Conservation (phyloP, 2,888 invertebrate genomes). For the Yponomeuta sedellus region DNA sequence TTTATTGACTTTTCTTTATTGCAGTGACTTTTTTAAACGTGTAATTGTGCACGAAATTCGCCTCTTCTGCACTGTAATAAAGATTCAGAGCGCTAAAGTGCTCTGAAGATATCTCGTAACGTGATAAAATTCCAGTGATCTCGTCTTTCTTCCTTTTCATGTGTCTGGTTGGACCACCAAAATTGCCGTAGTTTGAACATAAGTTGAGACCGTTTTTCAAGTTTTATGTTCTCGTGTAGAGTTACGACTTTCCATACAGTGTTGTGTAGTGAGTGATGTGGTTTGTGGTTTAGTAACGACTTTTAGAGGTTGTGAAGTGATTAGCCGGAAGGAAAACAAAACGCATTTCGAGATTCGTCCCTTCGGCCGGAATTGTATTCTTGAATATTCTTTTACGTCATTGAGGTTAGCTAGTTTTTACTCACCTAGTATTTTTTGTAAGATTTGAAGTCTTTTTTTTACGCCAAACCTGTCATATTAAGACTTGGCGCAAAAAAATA, state of each 20-base stretch:
- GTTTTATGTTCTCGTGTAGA: neutral
- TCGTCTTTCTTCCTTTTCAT: neutral
- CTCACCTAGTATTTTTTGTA: no score
- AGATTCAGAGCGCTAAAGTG: neutral
- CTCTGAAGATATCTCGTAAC: neutral
- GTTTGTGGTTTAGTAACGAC: neutral
- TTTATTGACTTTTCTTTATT: conserved; percentile 7
- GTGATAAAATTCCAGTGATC: neutral
- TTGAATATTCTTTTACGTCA: no score
- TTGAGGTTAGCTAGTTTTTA: no score
- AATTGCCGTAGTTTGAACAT: neutral
- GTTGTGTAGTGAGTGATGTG: neutral
- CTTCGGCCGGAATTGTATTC: no score
- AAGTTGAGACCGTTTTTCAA: neutral
- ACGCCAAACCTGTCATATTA: no score
- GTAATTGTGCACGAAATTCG: neutral
- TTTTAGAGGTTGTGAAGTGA: neutral
- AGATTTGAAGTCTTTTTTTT: no score
- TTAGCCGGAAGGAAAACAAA: neutral
- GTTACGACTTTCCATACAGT: neutral
- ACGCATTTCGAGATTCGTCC: neutral
- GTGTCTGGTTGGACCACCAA: neutral
- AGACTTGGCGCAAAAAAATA: no score
- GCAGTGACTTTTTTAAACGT: neutral
- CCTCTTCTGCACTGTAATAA: neutral